A percentile compares a stretch with the other conserved stretches of the same genome.
phyloP scores from a whole-genome alignment of 2,797 vertebrate species.

The Dendrocincla fuliginosa region DNA sequence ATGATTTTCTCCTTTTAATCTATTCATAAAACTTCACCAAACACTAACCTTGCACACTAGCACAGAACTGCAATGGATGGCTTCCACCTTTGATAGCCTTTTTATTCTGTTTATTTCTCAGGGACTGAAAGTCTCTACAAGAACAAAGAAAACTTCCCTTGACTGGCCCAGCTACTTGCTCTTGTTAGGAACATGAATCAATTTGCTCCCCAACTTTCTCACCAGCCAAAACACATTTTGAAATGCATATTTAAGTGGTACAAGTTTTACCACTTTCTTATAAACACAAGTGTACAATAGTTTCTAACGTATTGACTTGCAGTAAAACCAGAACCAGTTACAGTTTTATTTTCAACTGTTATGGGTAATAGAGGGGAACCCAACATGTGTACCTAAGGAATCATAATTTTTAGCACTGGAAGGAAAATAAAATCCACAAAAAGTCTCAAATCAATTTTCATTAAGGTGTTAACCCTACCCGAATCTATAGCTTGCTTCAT shows the following conservation, averaged over 20 bases:
- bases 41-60: background rate
- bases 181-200: background rate
- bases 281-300: background rate
- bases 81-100: background rate
- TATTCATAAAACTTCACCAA: background rate
- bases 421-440: background rate
- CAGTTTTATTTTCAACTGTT: background rate
- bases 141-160: conserved; percentile 16
- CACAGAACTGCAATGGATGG: background rate
- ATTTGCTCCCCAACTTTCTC: background rate
- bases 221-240: background rate
- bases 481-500: background rate
- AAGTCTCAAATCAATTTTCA: background rate
- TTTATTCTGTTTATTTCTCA: background rate
- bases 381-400: background rate
- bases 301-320: background rate
- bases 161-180: background rate
- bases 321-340: background rate
- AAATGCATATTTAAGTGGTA: background rate
- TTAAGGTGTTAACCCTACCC: background rate
- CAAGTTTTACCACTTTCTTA: background rate
- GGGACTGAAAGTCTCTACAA: background rate
- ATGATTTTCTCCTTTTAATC: background rate
- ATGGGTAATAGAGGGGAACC: background rate
- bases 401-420: background rate